A percentile compares a stretch with the other conserved stretches of the same genome.
Evolutionary conservation across 2,888 invertebrate species (phyloP).

Genomic region (Parelbella ahira): DNA sequence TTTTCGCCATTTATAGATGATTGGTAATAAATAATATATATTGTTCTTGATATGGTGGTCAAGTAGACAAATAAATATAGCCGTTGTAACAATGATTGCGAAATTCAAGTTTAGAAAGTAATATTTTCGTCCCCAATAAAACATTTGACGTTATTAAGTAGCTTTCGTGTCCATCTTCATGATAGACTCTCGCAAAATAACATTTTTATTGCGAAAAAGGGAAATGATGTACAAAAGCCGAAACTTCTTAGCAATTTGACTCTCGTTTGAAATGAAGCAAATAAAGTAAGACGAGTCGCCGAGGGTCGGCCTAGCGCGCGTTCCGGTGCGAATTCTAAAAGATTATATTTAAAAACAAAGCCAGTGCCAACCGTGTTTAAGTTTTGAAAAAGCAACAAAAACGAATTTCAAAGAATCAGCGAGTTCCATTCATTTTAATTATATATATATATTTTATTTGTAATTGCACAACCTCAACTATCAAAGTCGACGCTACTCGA

Average conservation of each 20-base stretch:
- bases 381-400: conserved; percentile 35
- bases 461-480: conserved; percentile 12
- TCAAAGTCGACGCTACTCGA: conserved; percentile 13
- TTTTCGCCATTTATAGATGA: too few species aligned
- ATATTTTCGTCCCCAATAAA: conserved; percentile 7
- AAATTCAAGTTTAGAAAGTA: too few species aligned
- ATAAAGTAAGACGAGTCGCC: conserved; percentile 52
- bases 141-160: conserved; percentile 16
- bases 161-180: conserved; percentile 18
- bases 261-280: conserved; percentile 61
- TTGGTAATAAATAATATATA: too few species aligned
- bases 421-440: conserved; percentile 17
- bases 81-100: too few species aligned
- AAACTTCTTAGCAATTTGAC: conserved; percentile 62
- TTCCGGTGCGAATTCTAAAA: conserved; percentile 48
- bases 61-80: too few species aligned
- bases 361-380: conserved; percentile 35
- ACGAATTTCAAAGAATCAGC: conserved; percentile 25
- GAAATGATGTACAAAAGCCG: conserved; percentile 41
- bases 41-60: too few species aligned
- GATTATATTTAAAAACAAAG: conserved; percentile 38
- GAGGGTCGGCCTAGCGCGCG: conserved; percentile 53
- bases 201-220: conserved; percentile 28
- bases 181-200: conserved; percentile 20
- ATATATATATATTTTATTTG: conserved; percentile 6